A percentile compares a stretch with the other conserved stretches of the same genome.
Evolutionary conservation across 2,888 invertebrate genomes (phyloP).

Genomic region (Drosophila vallismaia): DNA sequence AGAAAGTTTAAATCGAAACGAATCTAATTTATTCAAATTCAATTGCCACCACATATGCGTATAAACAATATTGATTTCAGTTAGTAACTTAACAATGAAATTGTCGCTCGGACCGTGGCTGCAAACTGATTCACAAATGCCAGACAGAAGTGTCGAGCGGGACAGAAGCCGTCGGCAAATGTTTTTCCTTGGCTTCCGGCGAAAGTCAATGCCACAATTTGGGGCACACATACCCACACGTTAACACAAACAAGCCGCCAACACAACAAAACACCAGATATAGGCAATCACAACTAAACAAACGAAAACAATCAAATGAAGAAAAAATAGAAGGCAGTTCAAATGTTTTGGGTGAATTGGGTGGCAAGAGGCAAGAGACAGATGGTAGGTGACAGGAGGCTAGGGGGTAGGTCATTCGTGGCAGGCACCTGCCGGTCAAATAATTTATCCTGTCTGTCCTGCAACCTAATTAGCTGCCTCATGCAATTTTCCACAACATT

Average conservation of each 20-base stretch:
- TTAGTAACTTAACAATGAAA: conserved; percentile 39
- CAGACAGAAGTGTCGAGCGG: conserved; percentile 46
- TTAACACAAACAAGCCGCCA: conserved; percentile 5
- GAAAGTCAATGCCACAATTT: conserved; percentile 76
- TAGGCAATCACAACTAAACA: conserved; percentile 8
- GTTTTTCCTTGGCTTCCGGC: conserved; percentile 77
- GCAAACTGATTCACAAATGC: conserved; percentile 50
- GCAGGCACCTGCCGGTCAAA: conserved; percentile 64
- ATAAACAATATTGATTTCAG: conserved; percentile 56
- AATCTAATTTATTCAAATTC: conserved; percentile 23
- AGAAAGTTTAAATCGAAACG: conserved; percentile 44
- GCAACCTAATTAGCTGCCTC: conserved; percentile 64
- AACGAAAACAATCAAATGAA: conserved; percentile 46
- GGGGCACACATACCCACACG: conserved; percentile 51
- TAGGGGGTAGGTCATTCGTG: conserved; percentile 37
- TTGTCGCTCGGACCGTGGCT: conserved; percentile 39
- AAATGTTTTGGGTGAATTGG: neutral
- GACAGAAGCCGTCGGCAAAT: conserved; percentile 67
- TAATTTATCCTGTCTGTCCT: conserved; percentile 62
- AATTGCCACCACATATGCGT: conserved; percentile 30
- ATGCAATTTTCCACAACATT: conserved; percentile 75
- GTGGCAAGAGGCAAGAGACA: no score
- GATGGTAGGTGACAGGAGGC: no score
- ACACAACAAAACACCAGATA: conserved; percentile 3
- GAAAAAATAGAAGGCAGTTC: conserved; percentile 35